Evolutionary conservation across 2,113 vertebrate genomes (phyloP).

Genomic region (Zapornia atra): DNA sequence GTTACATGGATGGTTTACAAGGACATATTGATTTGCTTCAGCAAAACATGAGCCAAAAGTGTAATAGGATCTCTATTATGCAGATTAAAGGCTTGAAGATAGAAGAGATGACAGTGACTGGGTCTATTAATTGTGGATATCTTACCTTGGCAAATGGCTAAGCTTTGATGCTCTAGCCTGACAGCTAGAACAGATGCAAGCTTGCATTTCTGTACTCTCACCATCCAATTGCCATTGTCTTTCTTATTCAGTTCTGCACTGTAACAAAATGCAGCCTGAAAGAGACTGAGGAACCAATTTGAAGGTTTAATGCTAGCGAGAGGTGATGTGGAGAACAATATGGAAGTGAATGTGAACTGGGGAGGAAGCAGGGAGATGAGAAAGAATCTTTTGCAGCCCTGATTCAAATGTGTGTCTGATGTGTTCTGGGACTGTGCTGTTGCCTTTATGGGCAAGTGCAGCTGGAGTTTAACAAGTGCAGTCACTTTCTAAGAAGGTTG

Average conservation of each 20-base stretch:
- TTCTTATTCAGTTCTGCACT: not conserved
- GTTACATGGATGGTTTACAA: not conserved
- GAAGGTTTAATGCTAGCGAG: not conserved
- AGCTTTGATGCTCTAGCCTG: not conserved
- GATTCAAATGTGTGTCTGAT: not conserved
- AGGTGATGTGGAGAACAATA: not conserved
- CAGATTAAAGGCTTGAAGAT: not conserved
- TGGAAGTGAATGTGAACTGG: not conserved
- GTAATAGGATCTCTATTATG: not conserved
- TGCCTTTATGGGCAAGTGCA: rapidly evolving
- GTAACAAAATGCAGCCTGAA: not conserved
- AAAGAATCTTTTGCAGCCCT: not conserved
- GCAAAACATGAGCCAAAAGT: not conserved
- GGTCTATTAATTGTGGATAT: not conserved
- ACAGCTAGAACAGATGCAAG: not conserved
- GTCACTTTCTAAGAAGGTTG: not conserved
- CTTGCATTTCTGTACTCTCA: not conserved
- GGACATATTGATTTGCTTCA: not conserved
- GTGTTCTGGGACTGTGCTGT: not conserved
- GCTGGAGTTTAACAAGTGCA: not conserved
- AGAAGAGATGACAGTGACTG: not conserved
- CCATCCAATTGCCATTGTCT: not conserved
- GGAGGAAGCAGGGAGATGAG: not conserved
- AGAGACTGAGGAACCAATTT: not conserved
- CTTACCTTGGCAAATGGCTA: not conserved